These are phyloP conservation scores for Atractosteus spatula DNA, from an alignment of 2,113 vertebrate genomes.

Conservation along the genomic window DNA sequence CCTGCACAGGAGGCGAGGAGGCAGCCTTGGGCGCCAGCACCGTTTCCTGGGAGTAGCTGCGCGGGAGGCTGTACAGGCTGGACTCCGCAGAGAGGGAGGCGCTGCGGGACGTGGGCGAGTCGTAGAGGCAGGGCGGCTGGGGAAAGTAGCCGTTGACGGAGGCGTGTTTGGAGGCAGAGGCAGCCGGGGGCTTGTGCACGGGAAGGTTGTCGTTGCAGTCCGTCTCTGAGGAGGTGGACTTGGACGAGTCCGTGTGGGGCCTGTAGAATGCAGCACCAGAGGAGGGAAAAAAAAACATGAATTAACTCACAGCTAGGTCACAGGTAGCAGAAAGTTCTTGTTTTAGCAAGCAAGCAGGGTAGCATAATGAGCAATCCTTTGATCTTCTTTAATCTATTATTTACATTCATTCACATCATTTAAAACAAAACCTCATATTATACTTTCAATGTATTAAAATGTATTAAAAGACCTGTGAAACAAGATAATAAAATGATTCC, in stretches of 20 bases:
- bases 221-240: conserved; percentile 88
- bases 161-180: conserved; percentile 70
- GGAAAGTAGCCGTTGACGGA: conserved; percentile 87
- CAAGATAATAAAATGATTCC: no score
- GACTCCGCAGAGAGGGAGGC: conserved; percentile 71
- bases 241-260: conserved; percentile 77
- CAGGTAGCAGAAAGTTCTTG: no score
- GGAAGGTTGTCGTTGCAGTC: conserved; percentile 96
- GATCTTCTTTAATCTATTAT: no score
- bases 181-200: conserved; percentile 75
- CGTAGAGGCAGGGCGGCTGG: conserved; percentile 66
- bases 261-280: conserved; percentile 50
- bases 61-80: conserved; percentile 84
- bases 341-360: no score
- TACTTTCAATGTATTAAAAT: no score
- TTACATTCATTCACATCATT: no score
- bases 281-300: neutral
- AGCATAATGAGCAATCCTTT: no score
- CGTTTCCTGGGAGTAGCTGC: conserved; percentile 91
- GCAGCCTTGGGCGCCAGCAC: conserved; percentile 78
- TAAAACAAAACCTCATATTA: no score
- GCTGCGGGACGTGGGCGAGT: conserved; percentile 66
- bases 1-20: conserved; percentile 68
- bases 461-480: no score
- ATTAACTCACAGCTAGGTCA: no score